Base-by-base conservation (phyloP, 2,797 vertebrate species). In the Melanotaenia boesemani region DNA sequence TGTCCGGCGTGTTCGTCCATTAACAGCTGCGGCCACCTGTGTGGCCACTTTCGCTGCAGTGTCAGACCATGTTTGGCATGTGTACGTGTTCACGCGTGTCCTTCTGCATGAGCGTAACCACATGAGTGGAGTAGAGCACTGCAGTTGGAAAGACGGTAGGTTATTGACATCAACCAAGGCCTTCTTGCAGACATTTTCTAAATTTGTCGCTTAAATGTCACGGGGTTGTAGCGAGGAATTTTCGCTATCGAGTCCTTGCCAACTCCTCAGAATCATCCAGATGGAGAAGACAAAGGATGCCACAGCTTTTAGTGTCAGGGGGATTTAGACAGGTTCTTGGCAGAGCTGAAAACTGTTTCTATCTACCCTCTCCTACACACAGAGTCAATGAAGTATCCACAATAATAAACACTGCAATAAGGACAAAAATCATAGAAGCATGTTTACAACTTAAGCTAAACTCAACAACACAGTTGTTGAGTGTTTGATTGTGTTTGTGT, bases 21-120 rank as follows among this genome's bases (percentile, higher is more conserved):
- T 80, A 87, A 85, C 88, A 79, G 76, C 88, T 84, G 87, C 39
- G 79, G 87, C 90, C 92, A 91, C 92, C 88, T 85, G 83, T 82
- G 81, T 78, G 83, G 87, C 86, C 86, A 65, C 44, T 86, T 90
- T 88, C 90, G 83, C 89, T 86, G 86, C 85, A 84, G 87, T 55
- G 32, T 79, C 80, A 63, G 72, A 52, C 46, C 30, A 39, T 52
- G 60, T 74, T 72, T 60, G 70, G 52, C 2, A 73, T 46, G 41
- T 67, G 67, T 44, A 37, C 12, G 34, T 26, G 76, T 57, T 32
- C 41, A 20, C 30, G 41, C 10, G 26, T 39, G 62, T 66, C 62
- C 58, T 76, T 32, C 54, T 67, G 48, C 37, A 24, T 34, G 63
- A 67, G 71, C 54, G 56, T n/a, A 46, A 70, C 84, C 52, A 44